Evolutionary conservation across 2,797 vertebrate species (phyloP).

Genomic region (Lates japonicus): DNA sequence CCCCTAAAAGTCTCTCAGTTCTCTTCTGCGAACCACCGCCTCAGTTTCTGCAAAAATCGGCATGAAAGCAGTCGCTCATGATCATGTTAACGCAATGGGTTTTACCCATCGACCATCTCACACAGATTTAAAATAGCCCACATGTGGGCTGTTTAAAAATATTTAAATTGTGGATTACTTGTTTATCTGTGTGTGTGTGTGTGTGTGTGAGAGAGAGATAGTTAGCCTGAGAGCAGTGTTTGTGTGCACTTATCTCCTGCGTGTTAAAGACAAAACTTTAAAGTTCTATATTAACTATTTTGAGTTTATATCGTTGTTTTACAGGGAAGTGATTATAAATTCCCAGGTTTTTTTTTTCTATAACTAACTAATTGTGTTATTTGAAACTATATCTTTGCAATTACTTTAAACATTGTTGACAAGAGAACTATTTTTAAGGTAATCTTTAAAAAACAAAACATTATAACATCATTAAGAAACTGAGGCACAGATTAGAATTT

Average conservation of each 20-base stretch:
- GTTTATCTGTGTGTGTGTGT: slow-evolving; percentile 27
- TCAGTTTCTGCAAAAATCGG: slow-evolving; percentile 41
- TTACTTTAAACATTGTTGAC: slow-evolving; percentile 77
- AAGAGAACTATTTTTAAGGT: slow-evolving; percentile 60
- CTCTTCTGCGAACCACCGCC: slow-evolving; percentile 57
- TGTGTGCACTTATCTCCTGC: slow-evolving; percentile 47
- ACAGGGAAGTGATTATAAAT: slow-evolving; percentile 61
- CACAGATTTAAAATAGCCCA: slow-evolving; percentile 39
- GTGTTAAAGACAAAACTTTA: slow-evolving; percentile 63
- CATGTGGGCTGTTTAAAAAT: slow-evolving; percentile 2
- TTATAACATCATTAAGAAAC: slow-evolving; percentile 27
- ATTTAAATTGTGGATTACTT: too few relatives aligned
- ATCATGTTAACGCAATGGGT: slow-evolving; percentile 29
- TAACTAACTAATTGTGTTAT: slow-evolving; percentile 70
- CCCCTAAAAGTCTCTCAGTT: slow-evolving; percentile 42
- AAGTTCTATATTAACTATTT: slow-evolving; percentile 82
- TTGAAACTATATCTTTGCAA: slow-evolving; percentile 83
- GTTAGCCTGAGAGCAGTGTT: too few relatives aligned
- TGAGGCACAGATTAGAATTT: slow-evolving; percentile 32
- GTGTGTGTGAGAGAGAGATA: slow-evolving; percentile 22
- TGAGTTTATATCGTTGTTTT: slow-evolving; percentile 62
- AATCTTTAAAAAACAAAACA: slow-evolving; percentile 33
- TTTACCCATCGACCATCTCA: slow-evolving; percentile 43
- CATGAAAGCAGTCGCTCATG: slow-evolving; percentile 48
- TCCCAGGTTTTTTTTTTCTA: slow-evolving; percentile 55